phyloP scores from a whole-genome alignment of 1,140 invertebrate species.

The Stegodyphus dumicola region DNA sequence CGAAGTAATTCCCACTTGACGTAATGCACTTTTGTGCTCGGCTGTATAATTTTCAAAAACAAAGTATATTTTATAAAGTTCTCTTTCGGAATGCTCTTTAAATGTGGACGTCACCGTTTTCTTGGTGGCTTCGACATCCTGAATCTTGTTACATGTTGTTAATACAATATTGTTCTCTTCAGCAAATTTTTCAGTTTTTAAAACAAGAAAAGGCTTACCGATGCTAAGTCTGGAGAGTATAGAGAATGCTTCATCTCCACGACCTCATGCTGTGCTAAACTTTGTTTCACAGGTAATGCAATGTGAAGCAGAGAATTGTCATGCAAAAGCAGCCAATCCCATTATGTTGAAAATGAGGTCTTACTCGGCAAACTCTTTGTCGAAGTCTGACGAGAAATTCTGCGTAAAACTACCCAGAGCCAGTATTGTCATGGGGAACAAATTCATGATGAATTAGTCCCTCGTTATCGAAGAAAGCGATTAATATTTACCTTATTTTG shows the following conservation, averaged over 20 bases:
- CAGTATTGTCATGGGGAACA: not conserved
- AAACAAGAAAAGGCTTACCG: not conserved
- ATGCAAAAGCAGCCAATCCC: conserved; percentile 1
- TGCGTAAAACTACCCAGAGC: not conserved
- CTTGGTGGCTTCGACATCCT: not conserved
- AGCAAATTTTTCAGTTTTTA: conserved; percentile 8
- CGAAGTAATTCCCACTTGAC: not conserved
- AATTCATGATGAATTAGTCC: conserved; percentile 50
- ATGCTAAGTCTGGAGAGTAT: conserved; percentile 1
- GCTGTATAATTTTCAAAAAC: not conserved
- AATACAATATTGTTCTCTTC: not conserved
- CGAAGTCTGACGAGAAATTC: not conserved
- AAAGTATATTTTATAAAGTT: not conserved
- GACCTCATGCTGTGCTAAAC: not conserved
- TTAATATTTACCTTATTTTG: conserved; percentile 52
- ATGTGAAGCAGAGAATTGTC: not conserved
- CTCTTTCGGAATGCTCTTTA: no score
- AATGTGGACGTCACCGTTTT: not conserved
- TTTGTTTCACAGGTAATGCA: not conserved
- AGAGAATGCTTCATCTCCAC: conserved; percentile 4
- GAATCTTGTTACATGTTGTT: no score
- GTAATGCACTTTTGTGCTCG: not conserved
- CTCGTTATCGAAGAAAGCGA: conserved; percentile 50
- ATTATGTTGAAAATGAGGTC: conserved; percentile 11
- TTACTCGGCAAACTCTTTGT: not conserved